Base-by-base conservation (phyloP, 64 coral and sea anemone species). In the Montipora sp. region DNA sequence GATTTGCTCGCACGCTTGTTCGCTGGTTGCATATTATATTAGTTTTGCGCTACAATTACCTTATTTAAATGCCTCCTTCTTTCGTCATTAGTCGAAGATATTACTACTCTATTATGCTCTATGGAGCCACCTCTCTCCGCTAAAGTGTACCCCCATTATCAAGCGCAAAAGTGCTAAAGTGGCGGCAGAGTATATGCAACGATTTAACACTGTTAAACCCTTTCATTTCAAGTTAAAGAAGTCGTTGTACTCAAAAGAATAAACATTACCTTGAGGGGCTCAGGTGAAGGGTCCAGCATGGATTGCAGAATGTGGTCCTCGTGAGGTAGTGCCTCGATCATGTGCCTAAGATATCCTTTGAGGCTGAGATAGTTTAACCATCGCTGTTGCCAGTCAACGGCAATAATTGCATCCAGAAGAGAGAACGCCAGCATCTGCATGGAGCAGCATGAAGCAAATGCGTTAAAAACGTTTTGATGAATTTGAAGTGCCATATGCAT, bases 401-500 rank as follows among this genome's bases (percentile, higher is more conserved):
- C 78, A 46, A 96, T 88, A 66, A 99, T 92, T 55, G 94, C 80
- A 89, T 99, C 94, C 23, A 99, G 75, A 47, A 99, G 92, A 5
- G 98, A 95, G 59, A 93, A 99, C 1, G 98, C 98, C 65, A 99
- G 83, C 98, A 99, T 99, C 96, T 98, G 51, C 5, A 50, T 51
- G 8, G 22, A 87, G 68, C 2, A 16, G 5, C 6, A 77, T 19
- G 48, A 7, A 3, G 14, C 14, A 63, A 63, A 3, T 14, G 14
- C 60, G 14, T 63, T 14, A 63, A 63, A 63, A 1, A 63, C 9
- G 3, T 7, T 55, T 55, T 55, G 5, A 12, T 15, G 13, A 4
- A 57, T 8, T 8, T 8, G 11, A 57, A 57, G 53, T 57, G 53
- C 53, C 53, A 57, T 8, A 11, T 57, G 3, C 53, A 57, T 8